Evolutionary conservation across 2,113 vertebrate species (phyloP).

Genomic region (Podilymbus podiceps): DNA sequence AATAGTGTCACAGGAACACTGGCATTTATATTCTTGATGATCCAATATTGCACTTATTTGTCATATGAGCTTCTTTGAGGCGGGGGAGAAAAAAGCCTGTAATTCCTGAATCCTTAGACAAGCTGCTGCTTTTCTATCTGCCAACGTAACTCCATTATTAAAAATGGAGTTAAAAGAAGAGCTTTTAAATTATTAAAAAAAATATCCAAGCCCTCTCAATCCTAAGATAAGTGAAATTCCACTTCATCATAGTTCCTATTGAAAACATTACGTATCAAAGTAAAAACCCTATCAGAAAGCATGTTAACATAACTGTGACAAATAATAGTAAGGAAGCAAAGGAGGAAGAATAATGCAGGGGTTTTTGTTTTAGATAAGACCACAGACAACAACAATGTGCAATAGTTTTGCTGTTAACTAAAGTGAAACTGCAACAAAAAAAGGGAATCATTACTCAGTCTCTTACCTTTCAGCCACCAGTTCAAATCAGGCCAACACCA

Average conservation of each 20-base stretch:
- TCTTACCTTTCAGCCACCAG: not conserved
- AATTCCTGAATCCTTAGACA: not conserved
- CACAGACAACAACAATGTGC: not conserved
- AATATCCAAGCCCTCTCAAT: not conserved
- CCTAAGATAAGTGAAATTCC: not conserved
- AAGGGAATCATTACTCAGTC: not conserved
- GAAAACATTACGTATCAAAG: not conserved
- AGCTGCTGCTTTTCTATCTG: not conserved
- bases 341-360: not conserved
- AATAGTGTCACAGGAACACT: not conserved
- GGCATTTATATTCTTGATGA: not conserved
- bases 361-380: not conserved
- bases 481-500: slow-evolving; percentile 15
- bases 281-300: not conserved
- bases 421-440: not conserved
- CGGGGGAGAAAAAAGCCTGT: not conserved
- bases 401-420: not conserved
- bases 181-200: no score
- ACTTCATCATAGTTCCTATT: not conserved
- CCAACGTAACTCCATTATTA: not conserved
- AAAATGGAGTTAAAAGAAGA: no score
- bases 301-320: not conserved
- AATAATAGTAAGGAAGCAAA: not conserved
- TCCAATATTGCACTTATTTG: not conserved
- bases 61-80: not conserved